These are phyloP conservation scores for Yasuhikotakia modesta DNA, from an alignment of 2,797 vertebrate genomes.

Conservation along the genomic window DNA sequence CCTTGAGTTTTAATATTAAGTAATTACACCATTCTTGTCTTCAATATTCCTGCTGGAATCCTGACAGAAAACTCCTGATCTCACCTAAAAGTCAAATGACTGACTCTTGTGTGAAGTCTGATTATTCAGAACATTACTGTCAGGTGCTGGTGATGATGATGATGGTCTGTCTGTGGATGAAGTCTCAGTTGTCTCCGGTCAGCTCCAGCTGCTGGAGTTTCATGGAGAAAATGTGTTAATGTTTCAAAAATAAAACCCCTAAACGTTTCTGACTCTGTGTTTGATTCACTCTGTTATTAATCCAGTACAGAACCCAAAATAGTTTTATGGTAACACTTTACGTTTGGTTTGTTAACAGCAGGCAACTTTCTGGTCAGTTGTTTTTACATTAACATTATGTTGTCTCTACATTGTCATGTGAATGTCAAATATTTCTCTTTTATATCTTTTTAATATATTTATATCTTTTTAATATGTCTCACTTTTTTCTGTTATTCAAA, in stretches of 20 bases:
- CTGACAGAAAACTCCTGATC: neutral
- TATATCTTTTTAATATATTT: too few relatives aligned
- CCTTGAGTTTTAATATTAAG: too few relatives aligned
- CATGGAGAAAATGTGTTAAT: conserved; percentile 72
- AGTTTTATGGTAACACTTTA: neutral
- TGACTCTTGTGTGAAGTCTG: conserved; percentile 35
- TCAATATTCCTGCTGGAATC: neutral
- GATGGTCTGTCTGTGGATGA: conserved; percentile 70
- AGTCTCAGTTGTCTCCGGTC: conserved; percentile 67
- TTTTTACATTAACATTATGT: neutral
- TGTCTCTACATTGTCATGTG: too few relatives aligned
- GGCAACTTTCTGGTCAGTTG: too few relatives aligned
- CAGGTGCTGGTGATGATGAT: conserved; percentile 49
- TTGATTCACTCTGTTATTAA: neutral
- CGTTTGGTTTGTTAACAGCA: neutral
- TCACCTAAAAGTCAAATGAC: neutral
- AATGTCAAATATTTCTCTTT: neutral
- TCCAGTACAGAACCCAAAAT: neutral
- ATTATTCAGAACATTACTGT: conserved; percentile 30
- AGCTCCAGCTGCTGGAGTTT: conserved; percentile 69
- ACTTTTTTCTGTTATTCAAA: neutral
- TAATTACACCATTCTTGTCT: conserved; percentile 14
- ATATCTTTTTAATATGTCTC: too few relatives aligned
- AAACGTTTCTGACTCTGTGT: neutral
- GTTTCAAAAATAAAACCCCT: conserved; percentile 71